Base-by-base conservation (phyloP, 2,888 invertebrate genomes). In the Thysanoteuthis rhombus region DNA sequence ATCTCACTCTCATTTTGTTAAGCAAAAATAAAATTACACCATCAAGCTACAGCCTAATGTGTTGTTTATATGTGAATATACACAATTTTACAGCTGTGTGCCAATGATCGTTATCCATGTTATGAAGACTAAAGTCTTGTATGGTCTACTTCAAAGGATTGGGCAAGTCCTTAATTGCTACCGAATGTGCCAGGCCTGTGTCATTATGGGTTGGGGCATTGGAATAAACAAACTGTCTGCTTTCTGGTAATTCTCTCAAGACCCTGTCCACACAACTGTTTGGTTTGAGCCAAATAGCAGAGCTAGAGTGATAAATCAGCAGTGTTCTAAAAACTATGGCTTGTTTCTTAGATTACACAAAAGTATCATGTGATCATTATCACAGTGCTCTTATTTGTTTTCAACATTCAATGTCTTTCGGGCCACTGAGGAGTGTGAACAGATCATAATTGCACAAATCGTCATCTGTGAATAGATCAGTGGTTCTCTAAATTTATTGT, bases 41-140 rank as follows among this genome's bases (percentile, higher is more conserved):
- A 75, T 75, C 75, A 75, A 75, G n/a, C 75, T n/a, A 75, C 12
- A 75, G 75, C 75, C 75, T n/a, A 75, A 16, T 36, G 75, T 75
- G 75, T 75, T 75, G 75, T 75, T 75, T 75, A 75, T 75, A 75
- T 75, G 75, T 75, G 75, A 75, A 75, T 75, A 75, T 75, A 75
- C 75, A 75, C 75, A 75, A 75, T 36, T 75, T 75, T 75, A 75
- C 75, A 75, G 75, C 75, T 75, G 75, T 75, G 75, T 75, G 36
- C 75, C n/a, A 75, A 75, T 75, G 75, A 75, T 75, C 16, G n/a
- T 75, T 75, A 36, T 75, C n/a, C 75, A 36, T 75, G 75, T 75
- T 75, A 75, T 75, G n/a, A 75, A 75, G 75, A 75, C 75, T 75
- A n/a, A n/a, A 75, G 75, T 75, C 75, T 75, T 75, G 75, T n/a